Conservation (phyloP, 2,113 vertebrate species). For the Planiliza haematocheilus region DNA sequence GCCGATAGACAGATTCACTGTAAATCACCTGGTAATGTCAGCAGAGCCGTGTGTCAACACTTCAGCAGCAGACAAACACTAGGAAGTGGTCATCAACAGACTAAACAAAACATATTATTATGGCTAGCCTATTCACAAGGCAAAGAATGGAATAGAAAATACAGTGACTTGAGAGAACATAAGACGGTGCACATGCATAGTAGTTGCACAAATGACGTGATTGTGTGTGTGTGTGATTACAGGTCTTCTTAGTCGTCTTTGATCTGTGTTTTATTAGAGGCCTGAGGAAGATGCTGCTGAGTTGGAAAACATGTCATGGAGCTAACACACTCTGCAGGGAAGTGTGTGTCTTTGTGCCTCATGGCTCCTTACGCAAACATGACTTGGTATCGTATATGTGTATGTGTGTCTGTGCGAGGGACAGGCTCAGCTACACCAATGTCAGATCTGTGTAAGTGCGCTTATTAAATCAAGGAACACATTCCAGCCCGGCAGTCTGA, state of each 20-base stretch:
- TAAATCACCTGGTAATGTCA: conserved; percentile 33
- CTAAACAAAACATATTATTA: conserved; percentile 49
- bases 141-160: conserved; percentile 17
- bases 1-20: conserved; percentile 10
- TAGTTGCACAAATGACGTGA: conserved; percentile 37
- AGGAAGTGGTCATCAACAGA: conserved; percentile 14
- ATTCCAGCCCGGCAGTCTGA: conserved; percentile 61
- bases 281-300: conserved; percentile 74
- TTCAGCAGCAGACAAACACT: conserved; percentile 22
- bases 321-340: conserved; percentile 69
- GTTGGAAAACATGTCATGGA: conserved; percentile 75
- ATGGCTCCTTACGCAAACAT: conserved; percentile 13
- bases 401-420: conserved; percentile 1
- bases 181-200: conserved; percentile 3
- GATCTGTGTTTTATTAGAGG: conserved; percentile 81
- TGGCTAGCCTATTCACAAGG: neutral
- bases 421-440: neutral
- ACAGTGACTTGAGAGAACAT: conserved; percentile 34
- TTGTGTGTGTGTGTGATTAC: conserved; percentile 64
- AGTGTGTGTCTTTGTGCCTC: conserved; percentile 35
- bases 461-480: conserved; percentile 59
- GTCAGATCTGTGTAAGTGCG: conserved; percentile 30
- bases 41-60: conserved; percentile 20
- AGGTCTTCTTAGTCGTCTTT: conserved; percentile 67
- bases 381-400: conserved; percentile 2